A percentile compares a stretch with the other conserved stretches of the same genome.
Evolutionary conservation across 2,113 vertebrate genomes (phyloP).

Genomic region (Zapus hudsonius): DNA sequence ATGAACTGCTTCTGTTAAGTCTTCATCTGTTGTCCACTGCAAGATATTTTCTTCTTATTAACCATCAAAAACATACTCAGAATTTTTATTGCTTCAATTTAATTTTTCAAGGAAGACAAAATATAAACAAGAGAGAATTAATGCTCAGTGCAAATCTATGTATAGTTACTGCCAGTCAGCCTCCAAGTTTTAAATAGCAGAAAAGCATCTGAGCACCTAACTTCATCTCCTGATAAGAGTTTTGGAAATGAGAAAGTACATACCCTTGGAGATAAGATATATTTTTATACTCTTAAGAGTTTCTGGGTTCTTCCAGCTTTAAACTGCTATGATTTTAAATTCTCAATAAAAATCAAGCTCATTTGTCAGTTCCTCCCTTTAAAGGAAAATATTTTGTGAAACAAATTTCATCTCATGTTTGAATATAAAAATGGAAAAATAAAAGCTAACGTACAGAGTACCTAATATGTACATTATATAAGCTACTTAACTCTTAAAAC

Average conservation of each 20-base stretch:
- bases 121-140: slow-evolving; percentile 12
- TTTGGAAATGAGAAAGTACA: slow-evolving; percentile 51
- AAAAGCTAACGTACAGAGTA: background rate
- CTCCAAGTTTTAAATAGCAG: slow-evolving; percentile 40
- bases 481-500: slow-evolving; percentile 29
- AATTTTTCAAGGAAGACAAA: slow-evolving; percentile 30
- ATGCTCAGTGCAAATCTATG: background rate
- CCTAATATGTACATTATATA: background rate
- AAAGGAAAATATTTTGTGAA: slow-evolving; percentile 41
- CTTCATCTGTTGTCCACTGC: slow-evolving; percentile 99
- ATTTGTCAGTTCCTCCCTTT: slow-evolving; percentile 9
- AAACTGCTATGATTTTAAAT: slow-evolving; percentile 51
- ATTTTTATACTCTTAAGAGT: slow-evolving; percentile 28
- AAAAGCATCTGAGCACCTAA: slow-evolving; percentile 20
- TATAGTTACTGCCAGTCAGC: background rate
- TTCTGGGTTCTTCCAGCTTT: slow-evolving; percentile 53
- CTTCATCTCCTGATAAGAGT: slow-evolving; percentile 20
- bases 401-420: slow-evolving; percentile 38
- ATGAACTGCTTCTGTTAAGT: slow-evolving; percentile 97
- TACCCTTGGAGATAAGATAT: background rate
- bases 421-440: background rate
- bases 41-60: slow-evolving; percentile 78
- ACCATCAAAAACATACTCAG: slow-evolving; percentile 60
- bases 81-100: slow-evolving; percentile 35
- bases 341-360: slow-evolving; percentile 55